Evolutionary conservation across 1,140 invertebrate species (phyloP), one percentile per base, ranked within the genome.

Genomic region (Neuroterus valhalla): DNA sequence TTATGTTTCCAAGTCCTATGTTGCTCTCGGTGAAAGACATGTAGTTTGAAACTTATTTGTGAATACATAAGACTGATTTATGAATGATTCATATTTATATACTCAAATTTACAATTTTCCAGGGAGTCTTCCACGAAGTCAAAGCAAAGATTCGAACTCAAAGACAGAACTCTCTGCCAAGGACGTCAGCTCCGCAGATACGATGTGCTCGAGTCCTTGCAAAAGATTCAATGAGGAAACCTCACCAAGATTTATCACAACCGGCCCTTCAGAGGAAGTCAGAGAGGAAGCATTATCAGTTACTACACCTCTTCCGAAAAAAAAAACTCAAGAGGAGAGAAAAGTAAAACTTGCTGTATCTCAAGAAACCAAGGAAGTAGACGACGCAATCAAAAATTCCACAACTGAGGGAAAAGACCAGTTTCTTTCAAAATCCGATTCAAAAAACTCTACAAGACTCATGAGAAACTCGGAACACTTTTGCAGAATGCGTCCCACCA

Each of bases 161-260:
- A 76, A 75, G n/a, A 81, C 85, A 0, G 84, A 84, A 50, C 69
- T 87, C 2, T 84, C 77, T 12, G 86, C 86, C 0, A 81, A 76
- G 5, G 78, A 85, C 26, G 80, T 88, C 0, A 82, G 84, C 85
- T 94, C 94, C 89, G 89, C 92, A 89, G 92, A 96, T 83, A 96
- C 95, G 17, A 96, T 96, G 94, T 93, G 95, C 19, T 89, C 96
- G 74, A 92, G 94, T 78, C 90, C 93, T n/a, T 92, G 92, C 82
- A 90, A 90, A 77, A 92, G 91, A 81, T 87, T 62, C 0, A 87
- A 82, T 38, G 78, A 81, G 12, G 2, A 45, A 4, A 8, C 8
- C 4, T 15, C 66, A 26, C n/a, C 67, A 0, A 67, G 52, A 42
- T 12, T 15, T 10, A 15, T 12, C 11, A 1, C 46, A 11, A 17